Conservation (phyloP, 2,113 vertebrate species). For the Dascyllus trimaculatus region DNA sequence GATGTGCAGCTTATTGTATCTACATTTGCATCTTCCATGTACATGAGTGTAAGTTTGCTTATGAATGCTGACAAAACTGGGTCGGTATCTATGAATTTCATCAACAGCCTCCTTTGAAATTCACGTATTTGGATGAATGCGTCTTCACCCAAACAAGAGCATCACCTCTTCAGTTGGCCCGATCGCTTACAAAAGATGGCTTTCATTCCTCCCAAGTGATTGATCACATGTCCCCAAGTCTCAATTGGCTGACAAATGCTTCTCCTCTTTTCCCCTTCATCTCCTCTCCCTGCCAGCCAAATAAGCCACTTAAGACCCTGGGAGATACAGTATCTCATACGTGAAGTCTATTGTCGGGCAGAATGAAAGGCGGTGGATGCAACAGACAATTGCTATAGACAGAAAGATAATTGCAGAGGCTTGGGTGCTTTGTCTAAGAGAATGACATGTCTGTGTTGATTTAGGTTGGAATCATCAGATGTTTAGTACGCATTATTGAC, state of each 20-base stretch:
- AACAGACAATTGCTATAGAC: slow-evolving; percentile 67
- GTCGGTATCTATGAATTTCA: background rate
- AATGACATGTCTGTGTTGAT: slow-evolving; percentile 70
- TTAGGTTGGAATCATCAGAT: slow-evolving; percentile 50
- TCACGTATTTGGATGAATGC: background rate
- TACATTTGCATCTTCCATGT: background rate
- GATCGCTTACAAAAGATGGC: slow-evolving; percentile 41
- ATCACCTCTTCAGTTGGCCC: slow-evolving; percentile 4
- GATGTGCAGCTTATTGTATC: background rate
- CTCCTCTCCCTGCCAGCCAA: slow-evolving; percentile 50
- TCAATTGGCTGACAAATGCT: slow-evolving; percentile 50
- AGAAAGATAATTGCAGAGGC: slow-evolving; percentile 71
- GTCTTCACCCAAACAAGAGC: slow-evolving; percentile 19
- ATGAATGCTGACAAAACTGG: background rate
- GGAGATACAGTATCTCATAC: slow-evolving; percentile 60
- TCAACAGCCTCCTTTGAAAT: slow-evolving; percentile 20
- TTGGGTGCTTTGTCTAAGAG: slow-evolving; percentile 50
- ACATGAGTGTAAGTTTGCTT: background rate
- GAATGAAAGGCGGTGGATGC: slow-evolving; percentile 56
- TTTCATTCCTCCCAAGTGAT: slow-evolving; percentile 48
- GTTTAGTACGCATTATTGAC: slow-evolving; percentile 38
- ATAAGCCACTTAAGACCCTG: slow-evolving; percentile 59
- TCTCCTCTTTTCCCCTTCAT: slow-evolving; percentile 46
- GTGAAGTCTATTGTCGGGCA: slow-evolving; percentile 62
- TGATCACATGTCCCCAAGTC: slow-evolving; percentile 58